Evolutionary conservation across 2,797 vertebrate species (phyloP).

Genomic region (Buphagus erythrorhynchus): DNA sequence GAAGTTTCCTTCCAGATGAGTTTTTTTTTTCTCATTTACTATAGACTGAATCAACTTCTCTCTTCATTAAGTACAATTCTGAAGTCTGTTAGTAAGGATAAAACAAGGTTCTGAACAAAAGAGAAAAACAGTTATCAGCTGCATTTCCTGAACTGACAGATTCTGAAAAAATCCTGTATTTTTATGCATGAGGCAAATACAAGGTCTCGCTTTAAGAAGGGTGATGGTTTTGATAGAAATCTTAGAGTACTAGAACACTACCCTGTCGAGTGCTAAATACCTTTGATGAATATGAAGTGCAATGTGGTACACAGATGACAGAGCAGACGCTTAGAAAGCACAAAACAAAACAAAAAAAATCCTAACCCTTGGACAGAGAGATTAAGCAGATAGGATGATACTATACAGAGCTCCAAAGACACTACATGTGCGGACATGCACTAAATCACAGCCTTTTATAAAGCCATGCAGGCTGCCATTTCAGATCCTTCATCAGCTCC

Average conservation of each 20-base stretch:
- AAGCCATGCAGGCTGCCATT: conserved; percentile 22
- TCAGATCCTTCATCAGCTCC: conserved; percentile 13
- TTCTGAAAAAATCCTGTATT: background rate
- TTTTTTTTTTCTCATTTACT: background rate
- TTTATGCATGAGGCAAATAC: background rate
- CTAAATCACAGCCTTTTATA: conserved; percentile 56
- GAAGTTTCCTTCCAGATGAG: background rate
- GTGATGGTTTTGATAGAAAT: conserved; percentile 30
- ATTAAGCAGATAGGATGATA: conserved; percentile 50
- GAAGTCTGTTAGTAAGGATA: background rate
- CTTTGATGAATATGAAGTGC: conserved; percentile 32
- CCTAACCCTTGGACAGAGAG: conserved; percentile 31
- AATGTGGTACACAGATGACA: conserved; percentile 48
- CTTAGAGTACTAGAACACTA: background rate
- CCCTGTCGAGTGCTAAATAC: background rate
- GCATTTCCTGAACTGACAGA: background rate
- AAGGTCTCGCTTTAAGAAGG: background rate
- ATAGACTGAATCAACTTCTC: background rate
- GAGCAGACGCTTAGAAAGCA: background rate
- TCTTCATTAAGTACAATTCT: background rate
- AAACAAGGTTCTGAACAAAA: background rate
- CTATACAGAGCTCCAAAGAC: conserved; percentile 33
- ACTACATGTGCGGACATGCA: background rate
- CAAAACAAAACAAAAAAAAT: conserved; percentile 51
- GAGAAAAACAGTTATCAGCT: background rate